These are phyloP conservation scores for Ptychodera flava DNA, from an alignment of 35 echinoderm and acorn worm species.

Conservation along the genomic window DNA sequence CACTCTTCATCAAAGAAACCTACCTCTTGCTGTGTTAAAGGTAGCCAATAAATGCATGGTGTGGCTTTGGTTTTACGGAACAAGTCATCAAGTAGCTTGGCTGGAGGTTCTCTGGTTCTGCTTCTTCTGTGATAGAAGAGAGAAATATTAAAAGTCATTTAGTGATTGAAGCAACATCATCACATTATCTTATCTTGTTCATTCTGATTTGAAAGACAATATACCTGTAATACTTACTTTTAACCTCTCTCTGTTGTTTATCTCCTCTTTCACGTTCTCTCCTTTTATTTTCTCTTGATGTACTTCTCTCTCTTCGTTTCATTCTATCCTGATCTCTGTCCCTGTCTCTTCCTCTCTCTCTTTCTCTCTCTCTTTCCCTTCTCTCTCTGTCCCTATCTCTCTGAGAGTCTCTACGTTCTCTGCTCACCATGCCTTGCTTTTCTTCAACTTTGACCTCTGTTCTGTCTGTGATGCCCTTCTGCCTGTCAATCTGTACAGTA, in stretches of 20 bases:
- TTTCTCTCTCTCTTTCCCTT: neutral
- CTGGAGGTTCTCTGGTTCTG: constrained; percentile 57
- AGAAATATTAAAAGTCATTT: neutral
- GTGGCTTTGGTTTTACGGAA: constrained; percentile 96
- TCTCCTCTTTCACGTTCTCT: constrained; percentile 37
- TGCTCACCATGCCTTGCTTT: constrained; percentile 27
- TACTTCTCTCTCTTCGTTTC: constrained; percentile 51
- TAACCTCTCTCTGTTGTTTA: constrained; percentile 35
- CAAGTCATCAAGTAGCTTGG: constrained; percentile 93
- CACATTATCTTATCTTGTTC: too few relatives aligned
- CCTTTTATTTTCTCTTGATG: constrained; percentile 27
- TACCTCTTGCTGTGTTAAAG: constrained; percentile 87
- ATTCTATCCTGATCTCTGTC: constrained; percentile 62
- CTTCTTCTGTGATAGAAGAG: neutral
- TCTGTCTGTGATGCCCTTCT: constrained; percentile 29
- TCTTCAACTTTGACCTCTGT: constrained; percentile 18
- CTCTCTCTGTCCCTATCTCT: neutral
- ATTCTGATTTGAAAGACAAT: too few relatives aligned
- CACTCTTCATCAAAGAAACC: neutral
- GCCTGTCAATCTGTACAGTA: constrained; percentile 56
- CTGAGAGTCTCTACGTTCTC: neutral
- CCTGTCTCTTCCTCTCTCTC: neutral
- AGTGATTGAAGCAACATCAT: too few relatives aligned
- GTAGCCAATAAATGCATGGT: constrained; percentile 98
- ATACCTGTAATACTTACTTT: constrained; percentile 28